Percentiles rank a stretch among this genome's conserved stretches.
Conservation (phyloP, 2,113 vertebrate species). For the Hippocampus barbouri region DNA sequence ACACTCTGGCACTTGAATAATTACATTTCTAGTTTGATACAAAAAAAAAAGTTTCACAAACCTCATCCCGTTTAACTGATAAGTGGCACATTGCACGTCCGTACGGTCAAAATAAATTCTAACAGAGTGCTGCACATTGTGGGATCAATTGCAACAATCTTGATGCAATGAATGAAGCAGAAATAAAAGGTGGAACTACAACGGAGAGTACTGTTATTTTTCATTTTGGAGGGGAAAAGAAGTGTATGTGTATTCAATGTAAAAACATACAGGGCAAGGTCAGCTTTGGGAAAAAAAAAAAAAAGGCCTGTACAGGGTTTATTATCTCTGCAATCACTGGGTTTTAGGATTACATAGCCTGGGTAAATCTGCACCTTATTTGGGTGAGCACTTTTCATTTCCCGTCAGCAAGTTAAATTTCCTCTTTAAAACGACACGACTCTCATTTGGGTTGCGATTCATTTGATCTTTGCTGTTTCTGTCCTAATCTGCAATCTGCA, state of each 20-base stretch:
- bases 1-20: slow-evolving; percentile 45
- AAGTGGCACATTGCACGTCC: slow-evolving; percentile 46
- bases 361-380: slow-evolving; percentile 13
- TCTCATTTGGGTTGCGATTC: slow-evolving; percentile 13
- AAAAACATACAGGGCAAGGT: not conserved
- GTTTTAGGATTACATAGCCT: slow-evolving; percentile 1
- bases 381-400: slow-evolving; percentile 22
- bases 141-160: not conserved
- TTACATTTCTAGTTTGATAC: slow-evolving; percentile 17
- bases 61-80: slow-evolving; percentile 18
- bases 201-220: not conserved
- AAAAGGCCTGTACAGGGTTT: not conserved
- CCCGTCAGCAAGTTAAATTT: slow-evolving; percentile 25
- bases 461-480: not conserved
- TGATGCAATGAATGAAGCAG: not conserved
- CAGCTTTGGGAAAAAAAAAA: too few species aligned
- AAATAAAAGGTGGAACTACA: not conserved
- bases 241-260: not conserved
- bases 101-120: slow-evolving; percentile 7
- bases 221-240: not conserved
- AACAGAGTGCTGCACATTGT: slow-evolving; percentile 19
- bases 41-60: slow-evolving; percentile 17
- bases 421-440: not conserved
- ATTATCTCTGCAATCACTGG: not conserved
- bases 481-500: not conserved